These are phyloP conservation scores for Drosophila sechellia DNA, from an alignment of 1,140 invertebrate species.

Conservation along the genomic window DNA sequence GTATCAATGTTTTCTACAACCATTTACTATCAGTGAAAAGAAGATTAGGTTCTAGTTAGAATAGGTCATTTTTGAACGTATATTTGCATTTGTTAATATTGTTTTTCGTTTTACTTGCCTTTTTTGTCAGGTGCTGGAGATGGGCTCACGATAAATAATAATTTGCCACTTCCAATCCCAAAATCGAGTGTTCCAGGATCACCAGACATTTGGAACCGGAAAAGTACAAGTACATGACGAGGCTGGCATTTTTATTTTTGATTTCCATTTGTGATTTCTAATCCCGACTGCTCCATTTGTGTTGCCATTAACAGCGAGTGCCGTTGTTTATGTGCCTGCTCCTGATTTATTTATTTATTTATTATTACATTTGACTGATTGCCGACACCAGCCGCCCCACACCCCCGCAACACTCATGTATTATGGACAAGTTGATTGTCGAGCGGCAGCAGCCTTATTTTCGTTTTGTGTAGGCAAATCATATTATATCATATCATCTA, in stretches of 20 bases:
- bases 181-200: conserved; percentile 22
- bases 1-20: too few relatives aligned
- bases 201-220: not conserved
- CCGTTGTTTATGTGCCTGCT: conserved; percentile 37
- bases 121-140: conserved; percentile 10
- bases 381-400: conserved; percentile 35
- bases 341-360: conserved; percentile 74
- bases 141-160: conserved; percentile 18
- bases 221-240: conserved; percentile 4
- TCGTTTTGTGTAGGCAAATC: conserved; percentile 74
- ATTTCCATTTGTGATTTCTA: conserved; percentile 45
- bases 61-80: too few relatives aligned
- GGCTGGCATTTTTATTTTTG: conserved; percentile 22
- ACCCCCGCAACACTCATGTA: conserved; percentile 58
- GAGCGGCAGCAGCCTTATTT: conserved; percentile 60
- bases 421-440: conserved; percentile 78
- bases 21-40: too few relatives aligned
- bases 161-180: conserved; percentile 10
- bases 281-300: conserved; percentile 30
- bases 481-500: conserved; percentile 72
- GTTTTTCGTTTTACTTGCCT: conserved; percentile 3
- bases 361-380: conserved; percentile 79
- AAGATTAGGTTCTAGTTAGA: too few relatives aligned
- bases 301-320: conserved; percentile 26
- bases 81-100: not conserved